Conservation (phyloP, 2,113 vertebrate species). For the Spheniscus mendiculus region DNA sequence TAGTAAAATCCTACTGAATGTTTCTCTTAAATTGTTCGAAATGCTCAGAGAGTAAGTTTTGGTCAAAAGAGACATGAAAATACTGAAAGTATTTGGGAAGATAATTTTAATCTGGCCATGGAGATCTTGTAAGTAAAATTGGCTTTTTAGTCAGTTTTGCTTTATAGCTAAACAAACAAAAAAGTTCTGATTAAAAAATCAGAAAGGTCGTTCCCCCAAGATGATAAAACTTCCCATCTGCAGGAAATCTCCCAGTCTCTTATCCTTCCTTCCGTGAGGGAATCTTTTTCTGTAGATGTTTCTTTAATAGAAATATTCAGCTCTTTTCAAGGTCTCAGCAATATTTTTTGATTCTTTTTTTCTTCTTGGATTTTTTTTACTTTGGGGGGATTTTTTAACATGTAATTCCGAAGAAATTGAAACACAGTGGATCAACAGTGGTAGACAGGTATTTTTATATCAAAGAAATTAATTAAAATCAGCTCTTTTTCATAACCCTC, state of each 20-base stretch:
- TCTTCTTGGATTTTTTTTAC: not conserved
- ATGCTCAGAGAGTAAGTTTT: not conserved
- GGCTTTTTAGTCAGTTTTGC: not conserved
- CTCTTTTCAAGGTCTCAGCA: not conserved
- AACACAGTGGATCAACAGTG: not conserved
- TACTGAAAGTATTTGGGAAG: not conserved
- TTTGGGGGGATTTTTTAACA: not conserved
- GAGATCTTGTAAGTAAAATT: not conserved
- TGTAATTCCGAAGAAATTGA: not conserved
- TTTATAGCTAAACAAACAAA: not conserved
- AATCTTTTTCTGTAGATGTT: not conserved
- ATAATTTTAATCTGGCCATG: not conserved
- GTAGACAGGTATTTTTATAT: not conserved
- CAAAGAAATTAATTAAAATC: not conserved
- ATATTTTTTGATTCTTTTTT: not conserved
- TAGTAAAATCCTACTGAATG: not conserved
- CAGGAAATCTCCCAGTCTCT: not conserved
- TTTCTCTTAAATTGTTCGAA: not conserved
- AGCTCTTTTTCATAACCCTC: not conserved
- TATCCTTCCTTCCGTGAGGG: not conserved
- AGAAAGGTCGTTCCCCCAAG: not conserved
- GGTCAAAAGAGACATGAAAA: not conserved
- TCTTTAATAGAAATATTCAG: not conserved
- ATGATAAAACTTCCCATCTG: not conserved
- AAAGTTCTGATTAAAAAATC: not conserved